Evolutionary conservation across 2,113 vertebrate genomes (phyloP), one percentile per base, ranked within the genome.

Genomic region (Chlamydotis undulata): DNA sequence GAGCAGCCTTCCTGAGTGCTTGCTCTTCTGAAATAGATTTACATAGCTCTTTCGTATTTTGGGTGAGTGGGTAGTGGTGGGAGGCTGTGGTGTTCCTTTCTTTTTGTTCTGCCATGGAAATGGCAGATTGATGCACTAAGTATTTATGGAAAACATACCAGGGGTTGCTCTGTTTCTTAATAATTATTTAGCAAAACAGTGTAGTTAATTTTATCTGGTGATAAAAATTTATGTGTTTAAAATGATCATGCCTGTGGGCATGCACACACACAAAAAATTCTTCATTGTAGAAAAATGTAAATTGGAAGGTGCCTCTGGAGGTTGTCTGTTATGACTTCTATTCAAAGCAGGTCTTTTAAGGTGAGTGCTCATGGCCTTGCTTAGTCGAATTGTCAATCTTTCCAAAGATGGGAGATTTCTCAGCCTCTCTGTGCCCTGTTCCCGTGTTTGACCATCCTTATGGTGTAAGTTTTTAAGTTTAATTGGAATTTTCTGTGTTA

Each of bases 1-100:
- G 35, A 73, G 52, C 49, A 45, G 33, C 35, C 59, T 82, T 19
- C 14, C 31, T 33, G 19, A 31, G 29, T 4, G 31, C 56, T 25
- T 52, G 31, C 22, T 25, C 17, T 84, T 80, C 14, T 17, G 41
- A 55, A 81, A 67, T 7, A 41, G 23, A 8, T 10, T 35, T 24
- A 29, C 18, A 10, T 35, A 45, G 10, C 33, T 71, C 19, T 81
- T 55, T 25, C 8, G 41, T 69, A 9, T 17, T 67, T 35, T 4
- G 26, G 12, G 5, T 31, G 8, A 5, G 6, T 26, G 21, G 6
- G 6, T 25, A 10, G 6, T 1, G 16, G 15, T 6, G 12, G 6
- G 10, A 24, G 23, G 17, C 3, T 9, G 12, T 33, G 0, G 1
- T 16, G 10, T 13, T 37, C 53, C 79, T 50, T 50, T 45, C 59